Base-by-base conservation (phyloP, 2,888 invertebrate species). In the Drosophila picticornis region DNA sequence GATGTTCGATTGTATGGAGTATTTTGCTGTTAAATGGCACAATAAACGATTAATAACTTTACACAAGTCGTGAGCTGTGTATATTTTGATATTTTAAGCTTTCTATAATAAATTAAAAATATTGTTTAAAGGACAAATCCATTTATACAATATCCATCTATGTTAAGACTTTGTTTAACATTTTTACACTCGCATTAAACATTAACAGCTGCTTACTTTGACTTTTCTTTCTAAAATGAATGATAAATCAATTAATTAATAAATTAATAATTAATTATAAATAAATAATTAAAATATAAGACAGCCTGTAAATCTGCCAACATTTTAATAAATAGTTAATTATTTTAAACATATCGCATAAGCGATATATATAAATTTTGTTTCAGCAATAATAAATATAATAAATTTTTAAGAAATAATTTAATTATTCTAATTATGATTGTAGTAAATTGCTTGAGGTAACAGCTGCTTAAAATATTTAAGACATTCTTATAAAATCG, bases 1-100 rank as follows among this genome's bases (percentile, higher is more conserved):
- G 63, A 51, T 48, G 60, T 29, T 31, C 61, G 13, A 31, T 46
- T 27, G 36, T 36, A 72, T 64, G 68, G 65, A 68, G 62, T 22
- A 34, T 50, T 19, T 34, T 52, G 40, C 38, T 31, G 38, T 2
- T 22, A 46, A 22, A 46, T 27, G 16, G 1, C 13, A 29, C 32
- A 40, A 11, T 4, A 9, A n/a, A 32, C 19, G 43, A 22, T 32
- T 25, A 11, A 58, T 2, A 7, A 7, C 2, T 11, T 27, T 19
- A 16, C 16, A 16, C 7, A 25, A 16, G 7, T n/a, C 5, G 16
- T 48, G 27, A 25, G 1, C 16, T 25, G 13, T 46, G 13, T 22
- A 46, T 5, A 11, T 6, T 22, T 11, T 6, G 11, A 11, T 32
- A 9, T 10, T 34, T 46, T 4, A 16, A 46, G 2, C 22, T 4